Conservation (phyloP, 2,113 vertebrate genomes). For the Poicephalus gulielmi region DNA sequence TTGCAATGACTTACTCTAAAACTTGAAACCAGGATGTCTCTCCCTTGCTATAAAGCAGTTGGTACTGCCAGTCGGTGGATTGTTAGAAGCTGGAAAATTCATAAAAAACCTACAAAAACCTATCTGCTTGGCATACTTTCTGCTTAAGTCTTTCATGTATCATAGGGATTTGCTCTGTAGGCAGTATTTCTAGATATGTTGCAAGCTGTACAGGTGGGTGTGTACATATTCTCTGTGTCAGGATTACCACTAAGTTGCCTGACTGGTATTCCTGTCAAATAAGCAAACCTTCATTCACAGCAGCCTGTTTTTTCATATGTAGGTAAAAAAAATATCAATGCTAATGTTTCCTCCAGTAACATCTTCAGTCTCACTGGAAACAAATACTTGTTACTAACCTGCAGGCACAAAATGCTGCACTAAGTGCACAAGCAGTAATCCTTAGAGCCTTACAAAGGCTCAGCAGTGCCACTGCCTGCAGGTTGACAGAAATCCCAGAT, state of each 20-base stretch:
- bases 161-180: not conserved
- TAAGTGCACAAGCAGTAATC: not conserved
- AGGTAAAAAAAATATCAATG: not conserved
- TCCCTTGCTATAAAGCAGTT: not conserved
- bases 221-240: not conserved
- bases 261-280: not conserved
- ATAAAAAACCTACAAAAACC: not conserved
- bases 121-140: not conserved
- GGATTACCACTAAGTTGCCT: not conserved
- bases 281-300: not conserved
- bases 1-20: not conserved
- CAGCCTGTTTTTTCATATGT: not conserved
- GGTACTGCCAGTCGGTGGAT: not conserved
- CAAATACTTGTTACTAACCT: not conserved
- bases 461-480: slow-evolving; percentile 46
- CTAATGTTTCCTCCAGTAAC: not conserved
- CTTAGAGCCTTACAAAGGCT: not conserved
- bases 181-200: not conserved
- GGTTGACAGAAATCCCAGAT: not conserved
- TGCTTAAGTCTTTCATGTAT: not conserved
- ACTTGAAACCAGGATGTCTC: not conserved
- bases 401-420: not conserved
- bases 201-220: slow-evolving; percentile 18
- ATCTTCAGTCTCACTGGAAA: not conserved
- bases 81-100: not conserved